Evolutionary conservation across 2,888 invertebrate species (phyloP), one percentile per base, ranked within the genome.

Genomic region (Argyresthia goedartella): DNA sequence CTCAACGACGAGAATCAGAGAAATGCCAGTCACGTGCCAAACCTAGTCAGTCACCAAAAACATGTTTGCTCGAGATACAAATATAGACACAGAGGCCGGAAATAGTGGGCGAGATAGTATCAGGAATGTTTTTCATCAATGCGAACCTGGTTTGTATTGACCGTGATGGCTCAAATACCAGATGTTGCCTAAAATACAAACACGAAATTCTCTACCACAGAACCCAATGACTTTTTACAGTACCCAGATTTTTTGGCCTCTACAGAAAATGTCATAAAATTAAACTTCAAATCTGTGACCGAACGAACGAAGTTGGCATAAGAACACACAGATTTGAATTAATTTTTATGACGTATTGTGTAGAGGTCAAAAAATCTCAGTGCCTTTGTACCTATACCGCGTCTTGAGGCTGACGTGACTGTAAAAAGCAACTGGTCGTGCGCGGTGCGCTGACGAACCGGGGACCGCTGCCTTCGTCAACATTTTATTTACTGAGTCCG

Each of bases 401-500:
- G 55, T 59, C 59, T 60, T 64, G 63, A 57, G 61, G 36, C 51
- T 58, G 63, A 59, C 69, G 65, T 67, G 66, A 69, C 61, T 59
- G 65, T 60, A 56, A 55, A 63, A 60, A 65, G 35, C 48, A 49
- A 33, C 52, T 52, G 39, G 58, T 51, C 55, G 49, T 60, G 57
- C 58, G 25, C 25, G 25, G 25, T 6, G 25, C 3, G 25, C 25
- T 25, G 25, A 25, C 25, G 6, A 25, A 25, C 25, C 25, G 3
- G 39, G 39, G 55, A 52, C 54, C 51, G 52, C 52, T 56, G 60
- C 59, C 60, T 59, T 60, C 58, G 58, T 63, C 59, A n/a, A 39
- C 39, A 39, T 3, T 39, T 36, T 36, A 36, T 13, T 55, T 58
- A 47, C 56, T 50, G 56, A 57, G 61, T 58, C 60, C 65, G 61